phyloP scores from a whole-genome alignment of 2,888 invertebrate species.

The Acleris sparsana region DNA sequence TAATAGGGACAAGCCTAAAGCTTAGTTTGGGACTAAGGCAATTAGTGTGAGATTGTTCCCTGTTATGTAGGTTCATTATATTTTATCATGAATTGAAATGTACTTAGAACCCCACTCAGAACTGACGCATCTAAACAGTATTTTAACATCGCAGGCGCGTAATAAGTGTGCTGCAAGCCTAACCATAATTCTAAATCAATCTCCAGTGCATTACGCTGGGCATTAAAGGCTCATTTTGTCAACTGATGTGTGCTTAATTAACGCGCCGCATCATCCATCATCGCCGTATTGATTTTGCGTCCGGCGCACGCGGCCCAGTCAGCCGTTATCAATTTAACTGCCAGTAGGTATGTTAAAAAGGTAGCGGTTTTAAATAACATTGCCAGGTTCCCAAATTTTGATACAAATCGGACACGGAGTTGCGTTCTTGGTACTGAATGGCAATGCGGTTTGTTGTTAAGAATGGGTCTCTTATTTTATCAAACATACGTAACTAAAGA shows the following conservation, averaged over 20 bases:
- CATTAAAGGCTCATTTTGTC: slow-evolving; percentile 78
- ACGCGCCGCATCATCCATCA: slow-evolving; percentile 78
- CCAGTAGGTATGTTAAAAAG: slow-evolving; percentile 47
- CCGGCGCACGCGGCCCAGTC: slow-evolving; percentile 66
- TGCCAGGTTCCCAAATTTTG: background rate
- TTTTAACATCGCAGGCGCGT: background rate
- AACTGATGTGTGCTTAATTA: slow-evolving; percentile 78
- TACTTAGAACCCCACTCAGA: too few species aligned
- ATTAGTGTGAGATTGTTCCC: too few species aligned
- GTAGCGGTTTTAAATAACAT: slow-evolving; percentile 43
- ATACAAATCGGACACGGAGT: too few species aligned
- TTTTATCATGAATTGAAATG: too few species aligned
- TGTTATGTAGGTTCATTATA: too few species aligned
- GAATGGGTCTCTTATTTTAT: too few species aligned
- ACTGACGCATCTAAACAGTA: background rate
- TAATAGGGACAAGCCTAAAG: too few species aligned
- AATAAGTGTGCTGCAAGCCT: slow-evolving; percentile 12
- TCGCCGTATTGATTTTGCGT: slow-evolving; percentile 77
- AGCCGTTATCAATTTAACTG: slow-evolving; percentile 69
- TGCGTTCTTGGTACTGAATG: too few species aligned
- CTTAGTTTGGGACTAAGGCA: too few species aligned
- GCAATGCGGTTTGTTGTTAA: too few species aligned
- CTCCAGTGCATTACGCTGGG: slow-evolving; percentile 45
- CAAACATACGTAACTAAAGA: too few species aligned
- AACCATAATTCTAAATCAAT: slow-evolving; percentile 37